phyloP scores from a whole-genome alignment of 2,113 vertebrate species.

The Poicephalus meyeri region DNA sequence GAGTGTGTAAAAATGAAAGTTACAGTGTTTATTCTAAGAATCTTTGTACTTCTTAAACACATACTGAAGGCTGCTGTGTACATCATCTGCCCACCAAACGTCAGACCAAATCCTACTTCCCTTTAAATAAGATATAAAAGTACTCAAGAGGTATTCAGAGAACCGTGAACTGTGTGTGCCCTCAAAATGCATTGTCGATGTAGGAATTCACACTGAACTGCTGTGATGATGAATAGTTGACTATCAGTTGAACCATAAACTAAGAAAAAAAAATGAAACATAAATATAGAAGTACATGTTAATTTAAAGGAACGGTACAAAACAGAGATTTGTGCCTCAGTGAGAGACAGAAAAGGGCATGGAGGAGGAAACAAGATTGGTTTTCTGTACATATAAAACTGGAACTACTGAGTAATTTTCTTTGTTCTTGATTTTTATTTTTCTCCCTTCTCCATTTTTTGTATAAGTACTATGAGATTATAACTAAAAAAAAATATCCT shows the following conservation, averaged over 20 bases:
- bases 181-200: background rate
- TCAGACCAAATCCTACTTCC: background rate
- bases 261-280: background rate
- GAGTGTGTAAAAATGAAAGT: slow-evolving; percentile 17
- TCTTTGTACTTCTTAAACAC: slow-evolving; percentile 9
- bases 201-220: background rate
- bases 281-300: background rate
- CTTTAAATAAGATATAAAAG: background rate
- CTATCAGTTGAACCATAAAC: background rate
- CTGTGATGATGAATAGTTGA: background rate
- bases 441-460: background rate
- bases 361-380: background rate
- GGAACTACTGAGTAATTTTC: background rate
- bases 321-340: background rate
- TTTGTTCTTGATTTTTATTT: background rate
- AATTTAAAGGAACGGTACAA: background rate
- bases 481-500: background rate
- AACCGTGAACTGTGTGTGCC: background rate
- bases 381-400: background rate
- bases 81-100: background rate
- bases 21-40: slow-evolving; percentile 4
- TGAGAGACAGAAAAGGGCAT: background rate
- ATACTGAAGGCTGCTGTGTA: background rate
- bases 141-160: background rate
- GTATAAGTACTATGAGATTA: background rate